Evolutionary conservation across 2,797 vertebrate genomes (phyloP), one percentile per base, ranked within the genome.

Genomic region (Ammospiza maritima): DNA sequence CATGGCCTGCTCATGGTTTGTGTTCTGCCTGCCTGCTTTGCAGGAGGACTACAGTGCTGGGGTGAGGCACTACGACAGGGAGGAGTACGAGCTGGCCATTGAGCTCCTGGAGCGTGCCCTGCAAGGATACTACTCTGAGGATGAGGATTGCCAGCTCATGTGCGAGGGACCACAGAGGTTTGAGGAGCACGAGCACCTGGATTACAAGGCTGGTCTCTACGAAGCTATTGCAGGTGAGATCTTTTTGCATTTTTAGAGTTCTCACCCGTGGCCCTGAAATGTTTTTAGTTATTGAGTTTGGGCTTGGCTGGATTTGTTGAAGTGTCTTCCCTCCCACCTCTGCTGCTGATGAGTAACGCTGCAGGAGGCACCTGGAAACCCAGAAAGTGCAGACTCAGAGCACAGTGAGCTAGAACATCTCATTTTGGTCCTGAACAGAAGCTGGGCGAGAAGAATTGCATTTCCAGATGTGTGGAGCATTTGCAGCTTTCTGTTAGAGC

Each of bases 141-240:
- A 99, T n/a, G 91, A 90, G 40, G 99, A 98, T 60, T 99, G 99
- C 82, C 98, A 99, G 67, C 96, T 98, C 47, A 96, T 99, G 77
- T 99, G 99, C 7, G 99, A 99, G 66, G 99, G 98, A 9, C 98
- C 99, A 0, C 99, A 99, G 97, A 98, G 96, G 42, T 99, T 99
- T 91, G 98, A 99, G 94, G 99, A 98, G 44, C 98, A 99, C 0
- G 98, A 98, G 78, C 98, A 99, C 82, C 93, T 99, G 92, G 97
- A 98, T 15, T 99, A 99, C 89, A 98, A 98, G 60, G 98, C 98
- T 87, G 98, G 98, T 92, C 98, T 99, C 66, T 98, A 98, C 0
- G 99, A 99, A 97, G 97, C 99, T 38, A 97, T 99, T 84, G 99
- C 99, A 98, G 99, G 99, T 99, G 97, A 97, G 96, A 50, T 15